A percentile compares a stretch with the other conserved stretches of the same genome.
Conservation (phyloP, 2,113 vertebrate species). For the Corvus hawaiiensis region DNA sequence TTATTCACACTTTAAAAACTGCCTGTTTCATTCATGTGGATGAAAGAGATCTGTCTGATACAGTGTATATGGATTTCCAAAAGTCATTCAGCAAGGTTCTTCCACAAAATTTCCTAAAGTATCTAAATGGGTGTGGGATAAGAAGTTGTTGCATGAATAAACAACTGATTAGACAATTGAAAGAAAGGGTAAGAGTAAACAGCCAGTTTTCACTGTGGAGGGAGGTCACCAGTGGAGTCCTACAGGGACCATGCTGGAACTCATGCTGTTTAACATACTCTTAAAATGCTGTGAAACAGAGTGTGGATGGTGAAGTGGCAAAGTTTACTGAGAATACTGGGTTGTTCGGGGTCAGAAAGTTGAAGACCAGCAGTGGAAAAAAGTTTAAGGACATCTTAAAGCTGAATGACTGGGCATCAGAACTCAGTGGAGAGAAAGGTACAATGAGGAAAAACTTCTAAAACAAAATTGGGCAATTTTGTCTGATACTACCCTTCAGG, state of each 20-base stretch:
- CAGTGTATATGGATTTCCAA: not conserved
- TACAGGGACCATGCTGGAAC: not conserved
- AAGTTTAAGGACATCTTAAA: not conserved
- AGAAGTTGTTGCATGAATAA: constrained; percentile 25
- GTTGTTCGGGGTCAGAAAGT: not conserved
- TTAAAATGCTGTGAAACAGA: not conserved
- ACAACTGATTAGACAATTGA: constrained; percentile 15
- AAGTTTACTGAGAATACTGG: not conserved
- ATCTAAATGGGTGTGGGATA: not conserved
- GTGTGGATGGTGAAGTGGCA: not conserved
- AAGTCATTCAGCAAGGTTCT: not conserved
- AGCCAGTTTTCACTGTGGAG: not conserved
- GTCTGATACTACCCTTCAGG: not conserved
- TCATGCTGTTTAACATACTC: not conserved
- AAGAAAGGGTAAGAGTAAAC: constrained; percentile 8
- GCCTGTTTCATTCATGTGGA: not conserved
- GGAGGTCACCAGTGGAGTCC: not conserved
- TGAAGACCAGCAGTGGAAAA: not conserved
- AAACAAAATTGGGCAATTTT: not conserved
- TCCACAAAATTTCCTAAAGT: not conserved
- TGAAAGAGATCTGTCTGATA: not conserved
- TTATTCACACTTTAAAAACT: constrained; percentile 3
- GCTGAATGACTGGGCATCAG: not conserved
- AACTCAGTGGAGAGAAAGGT: not conserved
- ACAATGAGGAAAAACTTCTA: not conserved